Base-by-base conservation (phyloP, 92 coral and sea anemone species). In the Anthopleura xanthogrammica region DNA sequence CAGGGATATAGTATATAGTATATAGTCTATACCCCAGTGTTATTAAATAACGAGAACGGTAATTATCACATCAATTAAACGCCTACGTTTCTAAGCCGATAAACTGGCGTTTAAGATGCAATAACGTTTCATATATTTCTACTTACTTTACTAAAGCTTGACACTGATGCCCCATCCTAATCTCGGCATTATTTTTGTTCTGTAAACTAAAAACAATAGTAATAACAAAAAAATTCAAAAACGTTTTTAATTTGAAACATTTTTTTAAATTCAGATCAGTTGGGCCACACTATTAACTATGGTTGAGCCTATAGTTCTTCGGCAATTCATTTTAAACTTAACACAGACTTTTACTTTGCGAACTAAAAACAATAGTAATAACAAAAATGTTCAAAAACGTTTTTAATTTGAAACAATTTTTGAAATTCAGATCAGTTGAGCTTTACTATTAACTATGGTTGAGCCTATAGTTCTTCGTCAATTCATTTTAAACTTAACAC, bases 51-150 rank as follows among this genome's bases (percentile, higher is more conserved):
- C 74, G 74, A 68, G 23, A 46, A 16, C 56, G 12, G 36, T 56
- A 80, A 70, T 81, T 81, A 81, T 81, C 77, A 81, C 84, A 81
- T 81, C 84, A 81, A 70, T 58, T 81, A 68, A 68, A 50, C 77
- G 74, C 74, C 74, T 23, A 68, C 77, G 84, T 22, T 56, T 50
- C 52, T 52, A 77, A 43, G 58, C 60, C 58, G 80, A 46, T 50
- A 68, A 68, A 41, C 62, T 3, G 52, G 64, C 80, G 41, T 52
- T 77, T 77, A 52, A 52, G 60, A 77, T 23, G 20, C 60, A 23
- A 46, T 77, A 43, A 46, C 29, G 16, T 16, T 68, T 68, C 74
- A 36, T 68, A 68, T 68, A 68, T 68, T 68, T 68, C 74, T 68
- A 68, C 74, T 36, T 68, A 68, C 41, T 36, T 22, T 36, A 36